These are phyloP conservation scores for Pogonocichla stellata DNA, from an alignment of 2,113 vertebrate species.

Conservation along the genomic window DNA sequence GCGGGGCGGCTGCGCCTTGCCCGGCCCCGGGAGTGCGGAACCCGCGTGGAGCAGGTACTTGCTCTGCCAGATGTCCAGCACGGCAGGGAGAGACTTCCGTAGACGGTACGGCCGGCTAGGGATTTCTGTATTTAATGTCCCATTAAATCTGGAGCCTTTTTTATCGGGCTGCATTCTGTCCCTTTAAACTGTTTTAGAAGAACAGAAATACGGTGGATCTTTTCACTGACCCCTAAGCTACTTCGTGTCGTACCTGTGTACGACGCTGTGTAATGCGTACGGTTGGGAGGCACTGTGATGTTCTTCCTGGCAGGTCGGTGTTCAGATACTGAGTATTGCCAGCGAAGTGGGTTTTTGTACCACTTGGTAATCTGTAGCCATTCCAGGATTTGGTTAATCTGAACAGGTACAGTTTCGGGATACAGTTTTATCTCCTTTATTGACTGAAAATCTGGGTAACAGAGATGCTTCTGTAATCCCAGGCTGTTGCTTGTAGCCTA, in stretches of 20 bases:
- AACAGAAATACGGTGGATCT: accelerated
- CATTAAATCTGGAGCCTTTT: accelerated
- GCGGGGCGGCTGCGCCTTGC: background rate
- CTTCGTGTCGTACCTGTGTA: accelerated
- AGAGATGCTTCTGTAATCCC: background rate
- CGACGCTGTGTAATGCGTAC: accelerated
- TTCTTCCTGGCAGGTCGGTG: no score
- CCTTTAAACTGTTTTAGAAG: background rate
- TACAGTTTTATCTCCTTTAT: background rate
- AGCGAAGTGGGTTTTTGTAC: accelerated
- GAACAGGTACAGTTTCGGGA: accelerated
- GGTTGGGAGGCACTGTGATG: accelerated
- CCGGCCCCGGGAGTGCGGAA: accelerated
- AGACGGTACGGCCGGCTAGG: background rate
- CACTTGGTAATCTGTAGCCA: accelerated
- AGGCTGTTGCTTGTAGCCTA: background rate
- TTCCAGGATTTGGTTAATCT: background rate
- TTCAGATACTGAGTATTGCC: background rate
- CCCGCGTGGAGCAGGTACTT: accelerated
- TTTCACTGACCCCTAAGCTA: accelerated
- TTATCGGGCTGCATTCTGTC: accelerated
- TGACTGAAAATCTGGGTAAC: background rate
- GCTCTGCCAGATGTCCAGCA: accelerated
- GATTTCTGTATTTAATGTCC: background rate
- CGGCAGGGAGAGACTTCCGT: accelerated